Evolutionary conservation across 1,140 invertebrate genomes (phyloP).

Genomic region (Babylonia areolata): DNA sequence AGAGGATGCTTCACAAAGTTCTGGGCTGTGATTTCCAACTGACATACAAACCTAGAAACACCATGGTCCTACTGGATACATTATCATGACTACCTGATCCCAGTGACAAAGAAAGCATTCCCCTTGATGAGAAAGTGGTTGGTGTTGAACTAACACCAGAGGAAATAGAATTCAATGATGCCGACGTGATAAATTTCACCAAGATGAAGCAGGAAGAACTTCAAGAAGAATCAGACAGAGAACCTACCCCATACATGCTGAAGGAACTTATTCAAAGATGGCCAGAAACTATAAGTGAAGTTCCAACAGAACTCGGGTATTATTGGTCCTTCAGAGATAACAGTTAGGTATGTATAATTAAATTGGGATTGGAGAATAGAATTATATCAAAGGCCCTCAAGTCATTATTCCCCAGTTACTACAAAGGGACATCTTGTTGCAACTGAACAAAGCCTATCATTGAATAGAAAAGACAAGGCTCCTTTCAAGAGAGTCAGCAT

Average conservation of each 20-base stretch:
- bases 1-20: too few species aligned
- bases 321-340: constrained; percentile 40
- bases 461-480: constrained; percentile 39
- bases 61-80: too few species aligned
- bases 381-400: constrained; percentile 36
- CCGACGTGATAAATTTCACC: neutral
- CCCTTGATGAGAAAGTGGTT: too few species aligned
- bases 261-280: constrained; percentile 14
- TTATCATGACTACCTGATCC: too few species aligned
- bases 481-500: constrained; percentile 22
- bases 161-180: neutral
- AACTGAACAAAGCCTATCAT: constrained; percentile 42
- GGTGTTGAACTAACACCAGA: too few species aligned
- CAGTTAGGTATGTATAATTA: too few species aligned
- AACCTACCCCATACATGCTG: too few species aligned
- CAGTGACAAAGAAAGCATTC: too few species aligned
- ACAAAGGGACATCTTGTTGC: constrained; percentile 19
- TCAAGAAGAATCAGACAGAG: neutral
- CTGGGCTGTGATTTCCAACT: too few species aligned
- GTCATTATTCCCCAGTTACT: constrained; percentile 43
- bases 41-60: too few species aligned
- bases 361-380: constrained; percentile 35
- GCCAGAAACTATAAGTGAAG: constrained; percentile 28
- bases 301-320: neutral
- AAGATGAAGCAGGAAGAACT: neutral